Evolutionary conservation across 2,888 invertebrate genomes (phyloP), one percentile per base, ranked within the genome.

Genomic region (Norana najaformis): DNA sequence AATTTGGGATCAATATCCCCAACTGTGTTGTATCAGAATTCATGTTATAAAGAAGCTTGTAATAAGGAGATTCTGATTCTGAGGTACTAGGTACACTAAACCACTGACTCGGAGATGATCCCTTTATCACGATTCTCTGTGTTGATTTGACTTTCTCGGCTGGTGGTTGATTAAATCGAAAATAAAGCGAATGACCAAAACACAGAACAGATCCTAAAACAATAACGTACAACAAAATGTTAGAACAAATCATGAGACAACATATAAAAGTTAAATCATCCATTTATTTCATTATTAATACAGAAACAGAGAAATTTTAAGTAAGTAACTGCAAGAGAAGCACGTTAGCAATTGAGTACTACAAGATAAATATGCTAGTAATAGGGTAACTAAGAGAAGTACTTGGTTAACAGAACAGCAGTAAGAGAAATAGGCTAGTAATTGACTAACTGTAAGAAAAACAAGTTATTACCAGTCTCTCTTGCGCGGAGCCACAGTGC

Each of bases 91-190:
- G 23, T 47, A 23, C 23, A 47, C 1, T 47, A 69, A 69, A 69
- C 69, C 3, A 85, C 37, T 85, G 35, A 85, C 85, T 37, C 5
- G 85, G 85, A 14, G 85, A 85, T 36, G 85, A 36, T 85, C 85
- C 85, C 37, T 85, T 85, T 35, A 85, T 37, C 1, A 36, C 85
- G 85, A 85, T 85, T n/a, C 16, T 85, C 85, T 85, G 85, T n/a
- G 35, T 96, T 11, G 98, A 69, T 98, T 94, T 98, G 69, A 69
- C 69, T 69, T 69, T 85, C 85, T 36, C 37, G 20, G 35, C 97
- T 90, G 97, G 97, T 0, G 98, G 98, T 95, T 98, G 97, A 95
- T 98, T 98, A 96, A 98, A 98, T 85, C 98, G 97, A 95, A 98
- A 96, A 95, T 97, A 97, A 95, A 97, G 98, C 89, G 98, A 97